These are phyloP conservation scores for Xestia c-nigrum DNA, from an alignment of 2,888 invertebrate species.

Conservation along the genomic window DNA sequence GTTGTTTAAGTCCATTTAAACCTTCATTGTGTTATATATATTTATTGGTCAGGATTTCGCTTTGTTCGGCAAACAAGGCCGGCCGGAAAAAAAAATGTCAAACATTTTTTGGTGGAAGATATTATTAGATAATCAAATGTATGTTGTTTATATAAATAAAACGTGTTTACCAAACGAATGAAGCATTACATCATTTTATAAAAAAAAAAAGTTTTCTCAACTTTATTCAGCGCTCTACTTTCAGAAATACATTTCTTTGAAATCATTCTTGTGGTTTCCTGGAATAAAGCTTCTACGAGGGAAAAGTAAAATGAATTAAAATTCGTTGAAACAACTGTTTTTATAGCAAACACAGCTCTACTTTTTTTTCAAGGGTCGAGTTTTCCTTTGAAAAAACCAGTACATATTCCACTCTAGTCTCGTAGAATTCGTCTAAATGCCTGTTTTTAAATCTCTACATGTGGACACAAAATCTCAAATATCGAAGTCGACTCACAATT, in stretches of 20 bases:
- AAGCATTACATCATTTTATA: constrained; percentile 29
- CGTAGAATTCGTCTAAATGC: constrained; percentile 12
- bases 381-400: background rate
- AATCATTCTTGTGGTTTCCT: constrained; percentile 29
- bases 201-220: constrained; percentile 33
- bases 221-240: constrained; percentile 29
- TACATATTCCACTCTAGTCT: constrained; percentile 2
- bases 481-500: constrained; percentile 25
- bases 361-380: constrained; percentile 10
- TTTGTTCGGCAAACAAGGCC: background rate
- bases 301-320: constrained; percentile 13
- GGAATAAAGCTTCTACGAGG: constrained; percentile 14
- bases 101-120: background rate
- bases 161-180: constrained; percentile 9
- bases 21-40: background rate
- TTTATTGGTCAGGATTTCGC: background rate
- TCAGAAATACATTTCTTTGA: constrained; percentile 34
- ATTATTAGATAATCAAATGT: background rate
- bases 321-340: background rate
- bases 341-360: background rate
- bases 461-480: constrained; percentile 24
- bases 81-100: background rate
- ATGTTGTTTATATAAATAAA: constrained; percentile 18
- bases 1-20: background rate
- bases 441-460: constrained; percentile 4